A percentile compares a stretch with the other conserved stretches of the same genome.
phyloP scores from a whole-genome alignment of 2,113 vertebrate species.

The Terrapene triunguis region DNA sequence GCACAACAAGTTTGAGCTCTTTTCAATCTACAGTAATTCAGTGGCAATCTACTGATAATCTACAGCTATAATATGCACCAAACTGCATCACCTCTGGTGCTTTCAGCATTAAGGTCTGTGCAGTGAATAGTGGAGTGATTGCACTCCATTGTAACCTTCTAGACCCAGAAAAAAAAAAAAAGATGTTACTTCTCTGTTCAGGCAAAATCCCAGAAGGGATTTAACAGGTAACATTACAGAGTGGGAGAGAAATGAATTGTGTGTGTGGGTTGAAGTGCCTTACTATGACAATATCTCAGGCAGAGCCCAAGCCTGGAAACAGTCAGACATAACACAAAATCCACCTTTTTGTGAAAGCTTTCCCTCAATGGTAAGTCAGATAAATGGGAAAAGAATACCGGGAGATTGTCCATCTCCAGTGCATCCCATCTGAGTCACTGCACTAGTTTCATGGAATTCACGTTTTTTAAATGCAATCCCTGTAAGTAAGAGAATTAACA shows the following conservation, averaged over 20 bases:
- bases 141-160: background rate
- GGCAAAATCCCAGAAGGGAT: slow-evolving; percentile 3
- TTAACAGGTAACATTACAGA: background rate
- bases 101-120: background rate
- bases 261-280: background rate
- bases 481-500: background rate
- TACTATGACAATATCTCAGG: background rate
- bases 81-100: fast-evolving
- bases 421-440: background rate
- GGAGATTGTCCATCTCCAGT: background rate
- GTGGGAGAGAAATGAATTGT: background rate
- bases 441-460: background rate
- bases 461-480: background rate
- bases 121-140: background rate
- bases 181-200: slow-evolving; percentile 13
- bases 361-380: background rate
- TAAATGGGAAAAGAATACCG: background rate
- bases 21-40: background rate
- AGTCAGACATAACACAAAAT: background rate
- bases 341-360: background rate
- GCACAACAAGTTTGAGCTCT: background rate
- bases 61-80: background rate
- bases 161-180: background rate
- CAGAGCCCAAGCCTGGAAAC: background rate
- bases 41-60: fast-evolving